Conservation (phyloP, 2,797 vertebrate species). For the Betta splendens region DNA sequence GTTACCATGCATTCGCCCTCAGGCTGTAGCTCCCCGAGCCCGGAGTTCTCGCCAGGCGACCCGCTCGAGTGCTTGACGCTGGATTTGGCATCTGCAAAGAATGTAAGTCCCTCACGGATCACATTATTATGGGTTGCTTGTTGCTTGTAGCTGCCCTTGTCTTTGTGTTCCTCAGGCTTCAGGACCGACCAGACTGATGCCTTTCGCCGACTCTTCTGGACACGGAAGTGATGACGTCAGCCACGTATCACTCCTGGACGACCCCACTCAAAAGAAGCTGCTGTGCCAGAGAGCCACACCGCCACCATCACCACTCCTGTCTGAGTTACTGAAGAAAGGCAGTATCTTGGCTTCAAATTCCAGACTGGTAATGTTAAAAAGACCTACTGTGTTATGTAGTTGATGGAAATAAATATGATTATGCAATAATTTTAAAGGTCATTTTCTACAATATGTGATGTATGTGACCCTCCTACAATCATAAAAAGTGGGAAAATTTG, state of each 20-base stretch:
- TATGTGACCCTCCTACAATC: too few species aligned
- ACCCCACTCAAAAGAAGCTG: conserved; percentile 93
- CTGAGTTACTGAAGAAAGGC: conserved; percentile 98
- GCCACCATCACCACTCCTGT: conserved; percentile 96
- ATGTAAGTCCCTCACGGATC: conserved; percentile 54
- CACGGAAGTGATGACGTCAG: conserved; percentile 84
- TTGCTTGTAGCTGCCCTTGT: too few species aligned
- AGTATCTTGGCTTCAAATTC: conserved; percentile 93
- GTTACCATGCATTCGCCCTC: conserved; percentile 86
- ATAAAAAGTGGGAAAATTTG: too few species aligned
- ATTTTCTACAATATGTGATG: too few species aligned
- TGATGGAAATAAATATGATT: too few species aligned
- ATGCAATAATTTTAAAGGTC: too few species aligned
- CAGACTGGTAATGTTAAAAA: conserved; percentile 88
- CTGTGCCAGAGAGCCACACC: conserved; percentile 93
- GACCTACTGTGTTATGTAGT: conserved; percentile 2
- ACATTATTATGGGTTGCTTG: too few species aligned
- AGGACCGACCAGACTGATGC: conserved; percentile 84
- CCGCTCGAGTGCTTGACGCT: conserved; percentile 82
- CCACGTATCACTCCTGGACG: conserved; percentile 89
- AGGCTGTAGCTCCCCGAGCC: conserved; percentile 86
- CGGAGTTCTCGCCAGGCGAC: conserved; percentile 87
- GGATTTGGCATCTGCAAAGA: conserved; percentile 79
- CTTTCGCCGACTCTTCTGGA: conserved; percentile 81
- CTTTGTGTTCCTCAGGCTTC: conserved; percentile 83